phyloP scores from a whole-genome alignment of 2,888 invertebrate species.

The Hedya salicella region DNA sequence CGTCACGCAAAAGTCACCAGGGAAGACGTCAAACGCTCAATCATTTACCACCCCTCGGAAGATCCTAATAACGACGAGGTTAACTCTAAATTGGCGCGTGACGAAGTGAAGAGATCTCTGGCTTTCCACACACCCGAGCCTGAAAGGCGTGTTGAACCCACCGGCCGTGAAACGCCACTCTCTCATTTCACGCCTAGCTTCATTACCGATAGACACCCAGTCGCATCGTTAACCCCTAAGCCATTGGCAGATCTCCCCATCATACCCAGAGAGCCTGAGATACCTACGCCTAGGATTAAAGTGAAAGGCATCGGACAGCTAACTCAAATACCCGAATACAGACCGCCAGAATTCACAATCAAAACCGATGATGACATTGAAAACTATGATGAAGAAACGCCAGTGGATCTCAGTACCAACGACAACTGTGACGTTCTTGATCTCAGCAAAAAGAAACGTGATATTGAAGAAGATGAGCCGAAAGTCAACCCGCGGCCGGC shows the following conservation, averaged over 20 bases:
- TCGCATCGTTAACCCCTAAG: conserved; percentile 66
- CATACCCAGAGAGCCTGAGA: conserved; percentile 72
- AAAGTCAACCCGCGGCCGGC: conserved; percentile 76
- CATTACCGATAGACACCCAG: conserved; percentile 78
- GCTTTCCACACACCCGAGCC: conserved; percentile 83
- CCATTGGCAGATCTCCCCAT: conserved; percentile 69
- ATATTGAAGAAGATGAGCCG: conserved; percentile 63
- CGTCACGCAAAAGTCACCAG: conserved; percentile 94
- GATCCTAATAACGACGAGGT: conserved; percentile 92
- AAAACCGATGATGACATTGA: conserved; percentile 68
- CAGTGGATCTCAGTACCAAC: conserved; percentile 89
- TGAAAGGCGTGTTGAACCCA: conserved; percentile 73
- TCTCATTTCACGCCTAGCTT: conserved; percentile 76
- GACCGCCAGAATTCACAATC: conserved; percentile 68
- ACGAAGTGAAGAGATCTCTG: conserved; percentile 84
- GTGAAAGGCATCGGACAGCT: conserved; percentile 87
- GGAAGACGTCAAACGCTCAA: conserved; percentile 94
- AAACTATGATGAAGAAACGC: conserved; percentile 80
- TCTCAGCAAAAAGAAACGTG: conserved; percentile 90
- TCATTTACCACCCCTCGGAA: conserved; percentile 94
- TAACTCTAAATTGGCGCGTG: conserved; percentile 81
- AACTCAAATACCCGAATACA: conserved; percentile 83
- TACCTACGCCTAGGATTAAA: conserved; percentile 79
- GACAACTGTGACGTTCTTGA: conserved; percentile 89
- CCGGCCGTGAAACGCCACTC: conserved; percentile 75